Conservation (phyloP, 2,113 vertebrate genomes). For the Promerops cafer region DNA sequence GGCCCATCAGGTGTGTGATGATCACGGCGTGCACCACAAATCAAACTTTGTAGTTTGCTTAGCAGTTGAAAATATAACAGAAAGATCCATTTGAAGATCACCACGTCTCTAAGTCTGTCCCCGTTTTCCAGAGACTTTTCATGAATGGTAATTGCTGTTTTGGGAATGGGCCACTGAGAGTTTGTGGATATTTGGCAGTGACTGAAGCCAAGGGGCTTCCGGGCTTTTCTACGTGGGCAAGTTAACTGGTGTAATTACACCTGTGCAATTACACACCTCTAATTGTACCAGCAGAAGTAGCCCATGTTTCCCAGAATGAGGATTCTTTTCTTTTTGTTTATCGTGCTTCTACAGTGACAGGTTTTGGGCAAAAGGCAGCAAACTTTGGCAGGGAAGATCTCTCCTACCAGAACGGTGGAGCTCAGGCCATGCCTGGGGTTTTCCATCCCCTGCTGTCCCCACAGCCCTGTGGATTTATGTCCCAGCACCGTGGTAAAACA, state of each 20-base stretch:
- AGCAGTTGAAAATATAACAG: neutral
- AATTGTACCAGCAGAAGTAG: neutral
- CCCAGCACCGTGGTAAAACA: accelerated
- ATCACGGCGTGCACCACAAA: neutral
- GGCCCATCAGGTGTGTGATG: neutral
- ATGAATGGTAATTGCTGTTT: neutral
- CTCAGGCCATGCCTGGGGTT: neutral
- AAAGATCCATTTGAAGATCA: neutral
- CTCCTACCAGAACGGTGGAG: accelerated
- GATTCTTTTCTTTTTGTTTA: neutral
- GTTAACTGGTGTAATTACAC: neutral
- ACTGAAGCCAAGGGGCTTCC: neutral
- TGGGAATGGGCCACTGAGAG: neutral
- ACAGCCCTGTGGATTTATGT: accelerated
- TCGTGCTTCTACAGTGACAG: accelerated
- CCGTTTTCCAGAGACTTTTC: neutral
- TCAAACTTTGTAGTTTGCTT: neutral
- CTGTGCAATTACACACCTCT: neutral
- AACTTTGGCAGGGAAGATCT: neutral
- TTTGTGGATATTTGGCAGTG: neutral
- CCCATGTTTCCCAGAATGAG: neutral
- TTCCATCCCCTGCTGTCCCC: neutral
- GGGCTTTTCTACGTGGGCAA: neutral
- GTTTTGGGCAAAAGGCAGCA: neutral
- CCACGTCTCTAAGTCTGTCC: neutral